Evolutionary conservation across 2,888 invertebrate species (phyloP), one percentile per base, ranked within the genome.

Genomic region (Amblyjoppa fuscipennis): DNA sequence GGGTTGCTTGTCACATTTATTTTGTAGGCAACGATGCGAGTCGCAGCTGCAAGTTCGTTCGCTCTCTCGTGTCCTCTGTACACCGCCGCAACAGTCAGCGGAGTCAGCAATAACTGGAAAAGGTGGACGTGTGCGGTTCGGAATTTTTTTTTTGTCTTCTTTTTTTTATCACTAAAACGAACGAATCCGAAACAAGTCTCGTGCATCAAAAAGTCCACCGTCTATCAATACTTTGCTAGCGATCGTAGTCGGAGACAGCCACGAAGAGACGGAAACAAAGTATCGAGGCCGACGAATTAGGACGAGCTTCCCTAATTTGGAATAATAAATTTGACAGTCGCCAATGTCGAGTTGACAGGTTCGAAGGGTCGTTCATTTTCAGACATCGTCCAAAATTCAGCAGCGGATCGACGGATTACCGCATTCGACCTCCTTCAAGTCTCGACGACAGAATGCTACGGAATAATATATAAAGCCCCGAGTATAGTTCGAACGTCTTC

Each of bases 1-100:
- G 85, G 88, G 84, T 89, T 87, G 88, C 91, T 88, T 91, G 92
- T 92, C 92, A 91, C 91, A 92, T 93, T 92, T 92, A 92, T 93
- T 92, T 92, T 91, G 91, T 88, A 91, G 87, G 89, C 92, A 91
- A 88, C 91, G 90, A 91, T 91, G 92, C 92, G 92, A 91, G 91
- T 89, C 81, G 76, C 51, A 74, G 53, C 88, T 84, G 88, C 90
- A 90, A 88, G 89, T 88, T 90, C 90, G 90, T 90, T 91, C 89
- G 86, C 88, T 88, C 87, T n/a, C n/a, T 41, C 68, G 41, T 34
- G 75, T 28, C 71, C 70, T 75, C 83, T 76, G 73, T 83, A 74
- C 38, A 82, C 64, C 71, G 25, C 61, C 80, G 74, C 82, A 61
- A 73, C 86, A 88, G 88, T 82, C 80, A 79, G 88, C 88, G 75